phyloP scores from a whole-genome alignment of 2,113 vertebrate species.

The Tragelaphus imberbis region DNA sequence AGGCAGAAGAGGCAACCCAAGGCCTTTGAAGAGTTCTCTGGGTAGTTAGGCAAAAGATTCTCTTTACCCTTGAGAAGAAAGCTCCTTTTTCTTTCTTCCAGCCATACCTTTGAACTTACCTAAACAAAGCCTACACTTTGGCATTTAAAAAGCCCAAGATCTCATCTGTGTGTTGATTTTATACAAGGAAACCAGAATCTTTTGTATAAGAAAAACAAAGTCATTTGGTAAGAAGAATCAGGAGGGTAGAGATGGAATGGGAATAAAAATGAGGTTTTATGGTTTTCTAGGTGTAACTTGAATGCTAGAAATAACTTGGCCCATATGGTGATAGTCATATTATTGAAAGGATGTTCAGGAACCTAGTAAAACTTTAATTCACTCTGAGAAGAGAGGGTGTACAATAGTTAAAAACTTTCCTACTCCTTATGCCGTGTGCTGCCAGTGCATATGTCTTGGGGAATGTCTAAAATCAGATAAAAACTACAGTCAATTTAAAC shows the following conservation, averaged over 20 bases:
- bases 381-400: neutral
- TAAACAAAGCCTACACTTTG: neutral
- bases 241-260: neutral
- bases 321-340: conserved; percentile 14
- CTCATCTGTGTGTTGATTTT: neutral
- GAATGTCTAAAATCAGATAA: neutral
- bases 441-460: neutral
- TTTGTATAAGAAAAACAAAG: neutral
- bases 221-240: neutral
- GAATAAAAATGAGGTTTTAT: neutral
- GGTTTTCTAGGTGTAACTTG: neutral
- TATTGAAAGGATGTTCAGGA: neutral
- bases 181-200: neutral
- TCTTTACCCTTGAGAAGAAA: neutral
- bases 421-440: neutral
- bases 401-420: neutral
- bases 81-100: neutral
- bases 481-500: neutral
- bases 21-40: neutral
- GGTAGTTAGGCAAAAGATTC: neutral
- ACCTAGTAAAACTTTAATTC: neutral
- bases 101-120: neutral
- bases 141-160: neutral
- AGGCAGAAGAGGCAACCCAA: neutral
- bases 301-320: conserved; percentile 19